Base-by-base conservation (phyloP, 2,797 vertebrate genomes). In the Amazona finschi region DNA sequence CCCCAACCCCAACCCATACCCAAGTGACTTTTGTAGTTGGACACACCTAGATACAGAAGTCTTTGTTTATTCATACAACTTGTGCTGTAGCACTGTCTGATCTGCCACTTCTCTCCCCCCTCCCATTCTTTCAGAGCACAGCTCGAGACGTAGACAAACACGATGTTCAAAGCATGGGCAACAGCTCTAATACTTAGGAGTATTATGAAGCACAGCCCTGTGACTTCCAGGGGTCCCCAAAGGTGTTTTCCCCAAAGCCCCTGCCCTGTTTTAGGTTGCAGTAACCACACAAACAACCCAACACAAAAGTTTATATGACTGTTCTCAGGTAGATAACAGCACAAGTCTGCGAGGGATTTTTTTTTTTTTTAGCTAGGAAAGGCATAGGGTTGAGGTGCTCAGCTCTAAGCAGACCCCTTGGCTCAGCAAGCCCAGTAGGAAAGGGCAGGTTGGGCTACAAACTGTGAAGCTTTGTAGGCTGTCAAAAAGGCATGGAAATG, bases 91-190 rank as follows among this genome's bases (percentile, higher is more conserved):
- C 28, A 53, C 21, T 6, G 2, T 2, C 1, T 16, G 15, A 12
- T 65, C 15, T 64, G 55, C 55, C 55, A 36, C 33, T 36, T 55
- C 27, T 15, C 27, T 12, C 39, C 14, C 14, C 4, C 11, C 22
- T 33, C 16, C 38, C 5, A 0, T 82, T 76, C 72, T 64, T 11
- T 31, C 76, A 70, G 64, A 55, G 36, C 18, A 4, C 12, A 12
- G 17, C 30, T 19, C 0, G 4, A 77, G 33, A 55, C 0, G 0
- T 2, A 57, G 61, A 24, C n/a, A 62, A 88, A 82, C 19, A 5
- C 0, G 2, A 15, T 24, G 27, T 86, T 89, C 79, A n/a, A 82
- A n/a, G 43, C 8, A 12, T 16, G 12, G 39, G 11, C 58, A 85
- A 74, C 31, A 52, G 27, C 33, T 82, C 33, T 57, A 28, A 50